Conservation (phyloP, 2,797 vertebrate genomes). For the Urosaurus nigricauda region DNA sequence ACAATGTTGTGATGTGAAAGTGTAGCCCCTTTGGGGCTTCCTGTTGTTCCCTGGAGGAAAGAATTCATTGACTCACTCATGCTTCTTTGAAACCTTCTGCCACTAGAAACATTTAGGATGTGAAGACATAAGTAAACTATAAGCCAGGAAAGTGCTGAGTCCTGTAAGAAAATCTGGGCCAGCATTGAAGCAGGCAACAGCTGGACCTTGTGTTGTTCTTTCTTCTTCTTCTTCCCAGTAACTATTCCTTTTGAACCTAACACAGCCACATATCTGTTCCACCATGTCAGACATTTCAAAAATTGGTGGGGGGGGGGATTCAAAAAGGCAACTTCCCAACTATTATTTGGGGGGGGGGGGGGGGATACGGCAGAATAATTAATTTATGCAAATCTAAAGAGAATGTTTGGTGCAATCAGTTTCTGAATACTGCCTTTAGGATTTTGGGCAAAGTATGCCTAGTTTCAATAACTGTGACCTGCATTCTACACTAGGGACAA, state of each 20-base stretch:
- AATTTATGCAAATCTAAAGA: background rate
- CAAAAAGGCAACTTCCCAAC: background rate
- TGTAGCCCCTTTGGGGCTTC: conserved; percentile 90
- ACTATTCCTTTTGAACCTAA: background rate
- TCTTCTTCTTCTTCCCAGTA: background rate
- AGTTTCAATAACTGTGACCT: background rate
- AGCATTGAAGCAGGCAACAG: background rate
- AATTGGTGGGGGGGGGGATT: background rate
- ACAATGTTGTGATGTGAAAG: conserved; percentile 94
- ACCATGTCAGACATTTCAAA: background rate
- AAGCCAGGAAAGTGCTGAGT: background rate
- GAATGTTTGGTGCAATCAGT: background rate
- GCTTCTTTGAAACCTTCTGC: background rate
- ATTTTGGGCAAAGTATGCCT: background rate
- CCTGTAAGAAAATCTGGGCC: background rate
- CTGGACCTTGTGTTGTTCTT: background rate
- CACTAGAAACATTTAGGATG: background rate
- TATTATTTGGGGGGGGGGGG: background rate
- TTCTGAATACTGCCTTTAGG: background rate
- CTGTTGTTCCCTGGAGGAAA: conserved; percentile 88
- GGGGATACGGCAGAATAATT: background rate
- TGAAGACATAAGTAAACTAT: background rate
- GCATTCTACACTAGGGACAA: background rate
- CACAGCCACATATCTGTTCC: background rate
- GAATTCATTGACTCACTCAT: background rate